Percentiles rank a stretch among this genome's conserved stretches.
Evolutionary conservation across 2,888 invertebrate genomes (phyloP).

Genomic region (Margaritifera margaritifera): DNA sequence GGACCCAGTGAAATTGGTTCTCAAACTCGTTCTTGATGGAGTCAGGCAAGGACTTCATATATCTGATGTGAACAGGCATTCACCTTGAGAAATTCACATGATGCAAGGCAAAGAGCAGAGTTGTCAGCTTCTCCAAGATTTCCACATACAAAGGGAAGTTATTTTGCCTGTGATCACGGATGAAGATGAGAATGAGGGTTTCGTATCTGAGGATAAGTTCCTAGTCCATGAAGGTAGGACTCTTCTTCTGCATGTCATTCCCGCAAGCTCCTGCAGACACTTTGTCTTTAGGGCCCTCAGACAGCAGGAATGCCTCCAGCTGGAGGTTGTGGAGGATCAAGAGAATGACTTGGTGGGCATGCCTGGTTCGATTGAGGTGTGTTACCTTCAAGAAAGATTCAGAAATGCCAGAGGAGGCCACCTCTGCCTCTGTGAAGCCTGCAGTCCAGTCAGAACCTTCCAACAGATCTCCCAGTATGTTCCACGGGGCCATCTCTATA

Average conservation of each 20-base stretch:
- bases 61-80: not conserved
- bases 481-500: too few relatives aligned
- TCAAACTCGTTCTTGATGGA: conserved; percentile 5
- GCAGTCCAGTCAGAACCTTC: too few relatives aligned
- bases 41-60: not conserved
- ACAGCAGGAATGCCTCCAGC: too few relatives aligned
- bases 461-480: too few relatives aligned
- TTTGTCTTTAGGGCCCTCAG: too few relatives aligned
- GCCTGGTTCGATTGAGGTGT: too few relatives aligned
- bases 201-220: not conserved
- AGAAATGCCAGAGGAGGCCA: too few relatives aligned
- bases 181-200: not conserved
- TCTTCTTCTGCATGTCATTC: not conserved
- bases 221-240: not conserved
- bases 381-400: too few relatives aligned
- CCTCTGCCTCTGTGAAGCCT: too few relatives aligned
- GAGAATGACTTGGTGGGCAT: too few relatives aligned
- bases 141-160: not conserved
- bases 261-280: not conserved
- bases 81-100: not conserved
- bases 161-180: not conserved
- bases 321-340: too few relatives aligned
- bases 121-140: not conserved
- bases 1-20: not conserved
- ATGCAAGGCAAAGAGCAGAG: not conserved